A percentile compares a stretch with the other conserved stretches of the same genome.
phyloP scores from a whole-genome alignment of 2,888 invertebrate genomes.

The Limnephilus rhombicus region DNA sequence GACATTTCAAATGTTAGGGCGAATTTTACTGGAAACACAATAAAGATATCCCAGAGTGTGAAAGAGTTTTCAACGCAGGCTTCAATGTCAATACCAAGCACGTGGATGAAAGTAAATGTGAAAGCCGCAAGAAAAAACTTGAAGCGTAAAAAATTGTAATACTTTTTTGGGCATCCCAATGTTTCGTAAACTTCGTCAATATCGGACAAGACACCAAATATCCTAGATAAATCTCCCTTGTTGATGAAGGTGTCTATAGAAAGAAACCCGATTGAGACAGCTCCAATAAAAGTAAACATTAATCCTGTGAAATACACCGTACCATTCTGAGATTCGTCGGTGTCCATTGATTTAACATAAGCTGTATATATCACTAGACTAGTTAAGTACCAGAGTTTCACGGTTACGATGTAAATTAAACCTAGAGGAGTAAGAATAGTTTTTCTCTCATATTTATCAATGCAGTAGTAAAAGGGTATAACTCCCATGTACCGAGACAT shows the following conservation, averaged over 20 bases:
- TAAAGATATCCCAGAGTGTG: background rate
- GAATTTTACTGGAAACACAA: background rate
- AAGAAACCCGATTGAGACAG: background rate
- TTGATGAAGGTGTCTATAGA: background rate
- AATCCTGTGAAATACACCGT: background rate
- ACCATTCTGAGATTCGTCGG: background rate
- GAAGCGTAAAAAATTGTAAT: background rate
- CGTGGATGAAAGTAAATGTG: background rate
- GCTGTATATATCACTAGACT: background rate
- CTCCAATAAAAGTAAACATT: background rate
- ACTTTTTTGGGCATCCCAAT: background rate
- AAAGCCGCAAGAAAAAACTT: background rate
- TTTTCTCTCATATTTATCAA: background rate
- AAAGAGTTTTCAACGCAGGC: background rate
- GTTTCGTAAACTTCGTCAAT: background rate
- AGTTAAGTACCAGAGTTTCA: background rate
- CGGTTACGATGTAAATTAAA: background rate
- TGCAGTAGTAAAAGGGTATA: background rate
- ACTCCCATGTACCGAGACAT: background rate
- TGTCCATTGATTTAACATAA: background rate
- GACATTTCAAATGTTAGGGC: background rate
- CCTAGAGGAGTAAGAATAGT: background rate
- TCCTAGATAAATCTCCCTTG: background rate
- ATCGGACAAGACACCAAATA: background rate
- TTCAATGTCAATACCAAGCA: background rate